These are phyloP conservation scores for Clarias batrachus DNA, from an alignment of 2,113 vertebrate species.

Conservation along the genomic window DNA sequence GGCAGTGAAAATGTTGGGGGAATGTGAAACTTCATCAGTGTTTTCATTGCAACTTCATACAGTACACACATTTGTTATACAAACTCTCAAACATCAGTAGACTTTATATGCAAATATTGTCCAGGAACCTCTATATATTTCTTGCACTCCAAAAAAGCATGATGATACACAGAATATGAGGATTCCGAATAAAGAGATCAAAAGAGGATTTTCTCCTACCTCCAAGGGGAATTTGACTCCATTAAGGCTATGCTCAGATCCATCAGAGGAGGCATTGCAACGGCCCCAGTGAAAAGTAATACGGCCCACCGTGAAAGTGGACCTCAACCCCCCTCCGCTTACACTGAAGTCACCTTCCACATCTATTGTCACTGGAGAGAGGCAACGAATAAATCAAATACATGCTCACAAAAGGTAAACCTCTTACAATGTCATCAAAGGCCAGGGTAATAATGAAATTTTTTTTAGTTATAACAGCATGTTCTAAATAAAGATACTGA, in stretches of 20 bases:
- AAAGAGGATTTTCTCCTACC: constrained; percentile 68
- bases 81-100: not conserved
- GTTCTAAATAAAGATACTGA: not conserved
- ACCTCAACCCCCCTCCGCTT: constrained; percentile 84
- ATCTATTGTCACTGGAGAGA: constrained; percentile 82
- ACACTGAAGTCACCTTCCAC: constrained; percentile 87
- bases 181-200: not conserved
- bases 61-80: too few species aligned
- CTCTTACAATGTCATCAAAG: constrained; percentile 10
- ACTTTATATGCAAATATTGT: not conserved
- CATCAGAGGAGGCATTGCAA: constrained; percentile 89
- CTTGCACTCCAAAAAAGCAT: not conserved
- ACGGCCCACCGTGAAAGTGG: constrained; percentile 85
- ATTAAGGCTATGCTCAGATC: constrained; percentile 92
- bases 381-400: constrained; percentile 29
- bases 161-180: not conserved
- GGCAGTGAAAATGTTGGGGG: not conserved
- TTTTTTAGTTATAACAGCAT: not conserved
- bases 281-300: constrained; percentile 96
- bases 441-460: not conserved
- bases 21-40: not conserved
- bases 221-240: constrained; percentile 91
- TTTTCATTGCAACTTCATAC: not conserved
- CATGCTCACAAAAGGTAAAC: constrained; percentile 12
- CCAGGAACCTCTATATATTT: not conserved